Evolutionary conservation across 2,113 vertebrate species (phyloP).

Genomic region (Hypomesus transpacificus): DNA sequence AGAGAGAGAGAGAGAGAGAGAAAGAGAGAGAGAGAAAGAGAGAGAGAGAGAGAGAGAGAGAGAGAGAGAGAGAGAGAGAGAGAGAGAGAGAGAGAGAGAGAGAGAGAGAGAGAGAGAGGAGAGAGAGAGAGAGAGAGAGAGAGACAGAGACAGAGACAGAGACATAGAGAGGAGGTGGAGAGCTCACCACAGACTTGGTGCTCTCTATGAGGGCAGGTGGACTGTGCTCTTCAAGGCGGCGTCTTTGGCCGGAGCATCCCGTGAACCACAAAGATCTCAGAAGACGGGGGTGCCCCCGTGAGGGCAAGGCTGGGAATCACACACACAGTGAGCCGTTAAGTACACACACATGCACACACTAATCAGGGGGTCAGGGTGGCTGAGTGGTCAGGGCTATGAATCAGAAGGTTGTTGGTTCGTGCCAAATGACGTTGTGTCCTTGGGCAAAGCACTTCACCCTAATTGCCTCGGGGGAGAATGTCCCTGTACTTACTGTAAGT

Average conservation of each 20-base stretch:
- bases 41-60: neutral
- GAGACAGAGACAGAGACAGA: neutral
- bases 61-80: neutral
- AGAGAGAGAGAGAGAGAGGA: neutral
- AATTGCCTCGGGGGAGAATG: no score
- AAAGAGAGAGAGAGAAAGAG: neutral
- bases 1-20: neutral
- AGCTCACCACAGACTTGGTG: slow-evolving; percentile 58
- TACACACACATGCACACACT: neutral
- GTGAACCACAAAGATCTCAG: slow-evolving; percentile 71
- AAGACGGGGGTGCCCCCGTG: slow-evolving; percentile 55
- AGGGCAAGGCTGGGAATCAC: slow-evolving; percentile 59
- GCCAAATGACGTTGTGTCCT: no score
- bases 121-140: neutral
- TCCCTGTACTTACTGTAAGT: no score
- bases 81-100: neutral
- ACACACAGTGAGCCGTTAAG: neutral
- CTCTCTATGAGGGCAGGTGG: slow-evolving; percentile 57
- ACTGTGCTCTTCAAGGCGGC: slow-evolving; percentile 47
- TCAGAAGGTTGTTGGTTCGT: no score
- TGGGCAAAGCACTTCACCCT: no score
- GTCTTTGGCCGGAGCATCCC: slow-evolving; percentile 68
- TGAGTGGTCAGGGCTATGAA: no score
- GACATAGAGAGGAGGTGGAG: neutral
- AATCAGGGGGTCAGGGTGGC: no score